Conservation (phyloP, 2,113 vertebrate species). For the Ariopsis seemanni region DNA sequence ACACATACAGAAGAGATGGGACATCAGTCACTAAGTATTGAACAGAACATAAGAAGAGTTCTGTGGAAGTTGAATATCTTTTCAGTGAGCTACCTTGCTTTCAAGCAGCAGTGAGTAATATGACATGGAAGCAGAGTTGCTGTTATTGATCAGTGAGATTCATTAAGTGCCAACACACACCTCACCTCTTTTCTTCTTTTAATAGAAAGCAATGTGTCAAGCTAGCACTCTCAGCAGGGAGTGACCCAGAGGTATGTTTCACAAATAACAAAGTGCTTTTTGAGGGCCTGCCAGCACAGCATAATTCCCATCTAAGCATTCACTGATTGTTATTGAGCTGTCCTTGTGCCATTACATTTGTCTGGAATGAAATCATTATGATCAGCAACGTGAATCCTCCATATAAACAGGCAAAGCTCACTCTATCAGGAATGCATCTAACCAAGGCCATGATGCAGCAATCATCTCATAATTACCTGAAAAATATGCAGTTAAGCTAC, state of each 20-base stretch:
- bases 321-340: conserved; percentile 23
- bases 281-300: conserved; percentile 23
- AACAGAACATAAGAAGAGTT: conserved; percentile 15
- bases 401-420: conserved; percentile 31
- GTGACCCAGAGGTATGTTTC: conserved; percentile 43
- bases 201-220: conserved; percentile 50
- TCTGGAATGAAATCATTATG: conserved; percentile 35
- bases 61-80: conserved; percentile 8
- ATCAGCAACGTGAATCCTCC: conserved; percentile 26
- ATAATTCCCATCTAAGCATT: conserved; percentile 33
- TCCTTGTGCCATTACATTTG: conserved; percentile 23
- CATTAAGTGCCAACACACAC: conserved; percentile 42
- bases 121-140: conserved; percentile 37
- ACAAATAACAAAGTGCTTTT: conserved; percentile 46
- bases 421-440: conserved; percentile 23
- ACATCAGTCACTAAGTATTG: not conserved
- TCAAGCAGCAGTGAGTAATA: conserved; percentile 32
- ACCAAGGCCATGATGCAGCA: conserved; percentile 29
- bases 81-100: not conserved
- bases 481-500: conserved; percentile 2
- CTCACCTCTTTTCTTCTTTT: conserved; percentile 43
- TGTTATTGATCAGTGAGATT: conserved; percentile 49
- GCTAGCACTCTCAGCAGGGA: conserved; percentile 14
- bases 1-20: not conserved
- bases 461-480: not conserved